Evolutionary conservation across 2,888 invertebrate species (phyloP), one percentile per base, ranked within the genome.

Genomic region (Torymus aiolomorphi): DNA sequence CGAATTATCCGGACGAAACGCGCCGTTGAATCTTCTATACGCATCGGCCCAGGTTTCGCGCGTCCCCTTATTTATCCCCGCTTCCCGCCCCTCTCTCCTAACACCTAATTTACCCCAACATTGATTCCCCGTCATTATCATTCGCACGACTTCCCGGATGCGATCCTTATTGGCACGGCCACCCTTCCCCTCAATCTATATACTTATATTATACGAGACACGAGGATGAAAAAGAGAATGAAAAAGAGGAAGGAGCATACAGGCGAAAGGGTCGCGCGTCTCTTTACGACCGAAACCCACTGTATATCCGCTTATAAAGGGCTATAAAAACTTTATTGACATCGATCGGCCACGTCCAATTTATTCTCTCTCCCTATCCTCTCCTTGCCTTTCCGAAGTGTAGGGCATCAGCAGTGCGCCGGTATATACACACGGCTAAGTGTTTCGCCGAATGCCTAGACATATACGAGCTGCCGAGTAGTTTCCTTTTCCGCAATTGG

Each of bases 401-500:
- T 42, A 10, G 42, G 42, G 42, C 42, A 31, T 31, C n/a, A n/a
- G n/a, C 42, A 8, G 42, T 42, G 24, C 3, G 31, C 8, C 1
- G 5, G 8, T 42, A 42, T 42, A 42, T 10, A 56, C 24, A 56
- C 63, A 11, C 31, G 24, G 31, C 24, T 63, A 63, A 63, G 63
- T 42, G 42, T 63, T 63, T 63, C n/a, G 42, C 16, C 63, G 63
- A 63, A 10, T 16, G 63, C 63, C 42, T 16, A n/a, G 10, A 16
- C n/a, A 42, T 63, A 63, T 63, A 63, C 63, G 63, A 63, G 14
- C 63, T n/a, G 42, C 14, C 54, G 31, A 62, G n/a, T 24, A 56
- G 69, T 74, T 56, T 65, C 74, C 65, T 57, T 42, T 74, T 56
- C 56, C 65, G 66, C 74, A 42, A 74, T 74, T 74, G 73, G 54